These are phyloP conservation scores for Sebastes fasciatus DNA, from an alignment of 2,113 vertebrate genomes.

Conservation along the genomic window DNA sequence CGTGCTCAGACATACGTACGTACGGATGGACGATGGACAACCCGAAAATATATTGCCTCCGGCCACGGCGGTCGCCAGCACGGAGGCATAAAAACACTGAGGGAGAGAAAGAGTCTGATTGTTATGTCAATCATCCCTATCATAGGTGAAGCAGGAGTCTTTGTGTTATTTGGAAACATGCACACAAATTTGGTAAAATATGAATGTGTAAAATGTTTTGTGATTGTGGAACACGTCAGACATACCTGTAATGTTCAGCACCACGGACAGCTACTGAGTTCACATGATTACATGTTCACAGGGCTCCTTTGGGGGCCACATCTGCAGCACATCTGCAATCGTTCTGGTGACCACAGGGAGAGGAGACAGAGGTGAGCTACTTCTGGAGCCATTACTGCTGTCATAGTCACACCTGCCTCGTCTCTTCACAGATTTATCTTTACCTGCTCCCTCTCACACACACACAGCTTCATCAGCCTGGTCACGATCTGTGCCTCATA, in stretches of 20 bases:
- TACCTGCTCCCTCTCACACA: background rate
- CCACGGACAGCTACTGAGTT: slow-evolving; percentile 9
- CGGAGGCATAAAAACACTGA: background rate
- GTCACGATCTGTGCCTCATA: background rate
- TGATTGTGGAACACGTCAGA: background rate
- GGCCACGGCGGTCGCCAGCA: no score
- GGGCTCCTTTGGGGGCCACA: background rate
- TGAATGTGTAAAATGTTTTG: background rate
- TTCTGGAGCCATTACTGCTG: background rate
- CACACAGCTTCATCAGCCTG: background rate
- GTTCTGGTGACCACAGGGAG: background rate
- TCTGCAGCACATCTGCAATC: background rate
- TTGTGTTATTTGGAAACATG: background rate
- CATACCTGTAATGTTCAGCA: slow-evolving; percentile 8
- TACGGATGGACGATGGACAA: no score
- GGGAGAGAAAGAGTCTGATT: background rate
- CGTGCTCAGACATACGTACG: no score
- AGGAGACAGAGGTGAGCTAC: background rate
- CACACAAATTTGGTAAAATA: background rate
- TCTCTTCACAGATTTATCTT: background rate
- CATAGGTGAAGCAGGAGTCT: background rate
- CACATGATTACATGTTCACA: no score
- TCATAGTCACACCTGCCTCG: background rate
- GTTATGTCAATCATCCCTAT: background rate
- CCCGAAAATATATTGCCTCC: no score